These are phyloP conservation scores for Hypotaenidia okinawae DNA, from an alignment of 2,797 vertebrate genomes.

Conservation along the genomic window DNA sequence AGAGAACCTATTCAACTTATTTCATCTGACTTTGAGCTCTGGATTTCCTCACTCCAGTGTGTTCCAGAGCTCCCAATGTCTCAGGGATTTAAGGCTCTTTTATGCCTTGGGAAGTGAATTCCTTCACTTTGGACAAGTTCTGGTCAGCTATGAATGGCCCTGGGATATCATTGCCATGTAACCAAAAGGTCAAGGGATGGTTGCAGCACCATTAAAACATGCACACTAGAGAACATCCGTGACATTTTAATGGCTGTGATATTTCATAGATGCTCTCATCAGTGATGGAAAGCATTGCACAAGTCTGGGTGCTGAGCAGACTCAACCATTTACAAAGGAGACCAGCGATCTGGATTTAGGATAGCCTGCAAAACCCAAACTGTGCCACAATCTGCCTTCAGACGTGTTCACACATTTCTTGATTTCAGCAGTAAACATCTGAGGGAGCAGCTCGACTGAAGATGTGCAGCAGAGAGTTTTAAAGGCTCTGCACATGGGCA, in stretches of 20 bases:
- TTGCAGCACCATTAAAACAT: background rate
- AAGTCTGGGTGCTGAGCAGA: background rate
- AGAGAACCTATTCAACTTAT: background rate
- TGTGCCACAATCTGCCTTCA: background rate
- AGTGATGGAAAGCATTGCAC: background rate
- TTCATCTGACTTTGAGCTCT: background rate
- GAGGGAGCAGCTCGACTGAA: background rate
- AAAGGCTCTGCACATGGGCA: background rate
- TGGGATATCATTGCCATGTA: background rate
- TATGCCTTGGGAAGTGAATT: background rate
- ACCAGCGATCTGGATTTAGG: background rate
- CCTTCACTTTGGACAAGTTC: background rate
- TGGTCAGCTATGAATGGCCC: constrained; percentile 18
- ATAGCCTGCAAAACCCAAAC: background rate
- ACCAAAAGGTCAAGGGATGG: background rate
- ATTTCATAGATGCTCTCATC: background rate
- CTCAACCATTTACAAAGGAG: background rate
- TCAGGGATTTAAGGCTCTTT: background rate
- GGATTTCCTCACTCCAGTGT: background rate
- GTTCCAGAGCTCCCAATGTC: background rate
- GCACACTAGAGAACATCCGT: background rate
- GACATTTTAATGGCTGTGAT: background rate
- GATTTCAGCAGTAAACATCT: background rate
- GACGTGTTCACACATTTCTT: background rate
- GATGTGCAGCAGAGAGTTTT: background rate